These are phyloP conservation scores for Elysia crispata DNA, from an alignment of 2,888 invertebrate genomes.

Conservation along the genomic window DNA sequence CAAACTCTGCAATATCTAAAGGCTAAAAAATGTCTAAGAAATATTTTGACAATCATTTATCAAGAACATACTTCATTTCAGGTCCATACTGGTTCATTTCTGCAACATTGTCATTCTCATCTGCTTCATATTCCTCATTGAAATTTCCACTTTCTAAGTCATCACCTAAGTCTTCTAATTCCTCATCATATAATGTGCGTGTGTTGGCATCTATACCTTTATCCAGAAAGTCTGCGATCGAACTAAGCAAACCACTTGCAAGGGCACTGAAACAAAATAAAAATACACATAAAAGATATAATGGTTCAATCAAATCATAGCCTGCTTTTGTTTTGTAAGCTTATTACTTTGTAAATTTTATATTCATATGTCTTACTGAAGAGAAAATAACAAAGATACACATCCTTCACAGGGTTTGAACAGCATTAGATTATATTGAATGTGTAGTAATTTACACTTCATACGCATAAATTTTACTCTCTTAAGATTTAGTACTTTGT, in stretches of 20 bases:
- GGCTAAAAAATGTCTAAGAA: background rate
- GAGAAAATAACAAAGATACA: too few species aligned
- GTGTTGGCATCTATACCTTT: slow-evolving; percentile 77
- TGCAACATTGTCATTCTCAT: slow-evolving; percentile 45
- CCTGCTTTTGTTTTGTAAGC: too few species aligned
- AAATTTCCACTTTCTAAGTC: slow-evolving; percentile 46
- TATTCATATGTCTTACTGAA: too few species aligned
- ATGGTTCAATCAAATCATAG: too few species aligned
- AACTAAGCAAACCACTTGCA: slow-evolving; percentile 80
- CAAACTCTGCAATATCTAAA: background rate
- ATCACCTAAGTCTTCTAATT: slow-evolving; percentile 56
- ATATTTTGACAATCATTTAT: background rate
- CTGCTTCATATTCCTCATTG: slow-evolving; percentile 47
- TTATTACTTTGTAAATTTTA: too few species aligned
- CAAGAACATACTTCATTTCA: slow-evolving; percentile 45
- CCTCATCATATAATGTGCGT: slow-evolving; percentile 71
- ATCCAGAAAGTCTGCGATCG: slow-evolving; percentile 80
- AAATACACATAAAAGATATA: slow-evolving; percentile 9
- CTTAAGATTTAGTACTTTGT: too few species aligned
- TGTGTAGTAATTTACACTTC: too few species aligned
- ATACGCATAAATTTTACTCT: too few species aligned
- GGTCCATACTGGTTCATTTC: background rate
- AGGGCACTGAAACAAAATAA: slow-evolving; percentile 78
- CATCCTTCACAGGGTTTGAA: too few species aligned
- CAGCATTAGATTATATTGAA: too few species aligned